These are phyloP conservation scores for Hyles lineata DNA, from an alignment of 2,888 invertebrate genomes.

Conservation along the genomic window DNA sequence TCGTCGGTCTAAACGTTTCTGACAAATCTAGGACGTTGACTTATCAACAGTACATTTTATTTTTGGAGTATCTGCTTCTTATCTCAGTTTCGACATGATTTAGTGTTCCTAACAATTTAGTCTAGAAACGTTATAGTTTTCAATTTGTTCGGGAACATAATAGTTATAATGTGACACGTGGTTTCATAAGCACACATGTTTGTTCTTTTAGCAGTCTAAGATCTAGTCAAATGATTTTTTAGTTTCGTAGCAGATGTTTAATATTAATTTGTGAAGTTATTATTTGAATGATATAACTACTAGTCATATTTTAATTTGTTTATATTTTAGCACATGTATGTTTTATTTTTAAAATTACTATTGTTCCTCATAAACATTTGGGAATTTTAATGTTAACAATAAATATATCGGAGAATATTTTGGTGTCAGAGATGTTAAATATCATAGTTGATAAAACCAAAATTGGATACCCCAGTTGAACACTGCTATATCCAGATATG, in stretches of 20 bases:
- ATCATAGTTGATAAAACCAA: neutral
- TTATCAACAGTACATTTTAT: neutral
- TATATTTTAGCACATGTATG: no score
- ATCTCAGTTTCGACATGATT: constrained; percentile 10
- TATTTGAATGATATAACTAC: no score
- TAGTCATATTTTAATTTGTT: no score
- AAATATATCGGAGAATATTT: no score
- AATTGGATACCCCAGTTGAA: constrained; percentile 4
- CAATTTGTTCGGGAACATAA: no score
- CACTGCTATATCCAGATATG: constrained; percentile 8
- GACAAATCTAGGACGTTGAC: constrained; percentile 18
- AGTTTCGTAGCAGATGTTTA: neutral
- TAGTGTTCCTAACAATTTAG: constrained; percentile 6
- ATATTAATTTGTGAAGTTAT: no score
- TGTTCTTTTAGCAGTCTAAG: neutral
- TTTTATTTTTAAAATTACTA: no score
- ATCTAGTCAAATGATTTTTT: constrained; percentile 1
- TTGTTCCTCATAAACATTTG: no score
- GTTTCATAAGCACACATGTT: neutral
- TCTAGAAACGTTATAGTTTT: neutral
- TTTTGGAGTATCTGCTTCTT: constrained; percentile 11
- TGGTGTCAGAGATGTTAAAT: no score
- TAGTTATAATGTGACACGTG: neutral
- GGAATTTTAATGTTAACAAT: no score
- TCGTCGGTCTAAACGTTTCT: constrained; percentile 12